Conservation (phyloP, 2,797 vertebrate species). For the Rallus crepitans region DNA sequence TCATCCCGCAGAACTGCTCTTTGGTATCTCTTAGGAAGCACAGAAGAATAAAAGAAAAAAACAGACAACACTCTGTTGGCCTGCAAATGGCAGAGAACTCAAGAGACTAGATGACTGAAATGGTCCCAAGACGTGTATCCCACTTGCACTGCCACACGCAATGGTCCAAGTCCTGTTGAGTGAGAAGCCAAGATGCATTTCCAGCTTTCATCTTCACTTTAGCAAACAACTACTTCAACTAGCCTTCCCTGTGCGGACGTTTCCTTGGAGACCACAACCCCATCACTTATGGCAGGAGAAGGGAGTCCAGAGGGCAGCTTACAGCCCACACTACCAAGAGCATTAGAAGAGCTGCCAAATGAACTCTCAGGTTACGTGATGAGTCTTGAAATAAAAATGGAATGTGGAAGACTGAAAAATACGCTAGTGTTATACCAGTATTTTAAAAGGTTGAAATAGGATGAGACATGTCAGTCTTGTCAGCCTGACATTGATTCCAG, state of each 20-base stretch:
- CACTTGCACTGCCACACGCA: neutral
- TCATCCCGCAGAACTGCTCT: neutral
- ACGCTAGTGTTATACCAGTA: slow-evolving; percentile 50
- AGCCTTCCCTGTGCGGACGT: neutral
- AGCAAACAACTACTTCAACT: neutral
- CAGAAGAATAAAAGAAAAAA: fast-evolving
- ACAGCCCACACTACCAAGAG: neutral
- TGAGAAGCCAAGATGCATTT: neutral
- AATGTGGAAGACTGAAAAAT: slow-evolving; percentile 48
- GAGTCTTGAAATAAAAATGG: slow-evolving; percentile 34
- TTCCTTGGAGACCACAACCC: neutral
- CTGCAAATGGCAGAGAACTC: neutral
- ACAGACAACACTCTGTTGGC: neutral
- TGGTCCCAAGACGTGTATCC: neutral
- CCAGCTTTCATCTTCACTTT: neutral
- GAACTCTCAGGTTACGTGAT: neutral
- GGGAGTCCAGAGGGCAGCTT: neutral
- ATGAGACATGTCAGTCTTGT: slow-evolving; percentile 68
- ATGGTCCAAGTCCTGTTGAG: neutral
- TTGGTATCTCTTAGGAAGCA: neutral
- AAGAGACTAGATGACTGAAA: neutral
- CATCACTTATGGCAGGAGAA: neutral
- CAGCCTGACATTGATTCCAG: slow-evolving; percentile 70
- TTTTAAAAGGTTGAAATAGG: slow-evolving; percentile 68
- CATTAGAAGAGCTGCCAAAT: slow-evolving; percentile 2